These are phyloP conservation scores for Vanessa atalanta DNA, from an alignment of 1,140 invertebrate species.

Conservation along the genomic window DNA sequence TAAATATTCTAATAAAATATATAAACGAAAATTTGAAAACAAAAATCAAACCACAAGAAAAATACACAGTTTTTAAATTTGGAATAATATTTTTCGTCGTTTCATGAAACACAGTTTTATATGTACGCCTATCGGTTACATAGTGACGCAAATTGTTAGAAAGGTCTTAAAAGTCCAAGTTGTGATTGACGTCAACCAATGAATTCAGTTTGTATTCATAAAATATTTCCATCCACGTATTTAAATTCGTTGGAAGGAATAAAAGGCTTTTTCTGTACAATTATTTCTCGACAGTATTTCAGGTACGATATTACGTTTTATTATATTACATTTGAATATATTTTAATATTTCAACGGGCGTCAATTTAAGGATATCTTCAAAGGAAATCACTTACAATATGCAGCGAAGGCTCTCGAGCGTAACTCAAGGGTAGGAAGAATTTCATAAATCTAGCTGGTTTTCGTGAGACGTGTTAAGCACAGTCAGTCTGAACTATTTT, in stretches of 20 bases:
- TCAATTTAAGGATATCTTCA: neutral
- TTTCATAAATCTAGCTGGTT: neutral
- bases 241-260: too few species aligned
- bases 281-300: too few species aligned
- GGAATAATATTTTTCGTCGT: neutral
- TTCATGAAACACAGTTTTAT: neutral
- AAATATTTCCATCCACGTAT: neutral
- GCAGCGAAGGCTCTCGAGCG: neutral
- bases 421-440: neutral
- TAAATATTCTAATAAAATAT: neutral
- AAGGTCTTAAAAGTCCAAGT: slow-evolving; percentile 5
- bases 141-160: slow-evolving; percentile 11
- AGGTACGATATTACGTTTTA: too few species aligned
- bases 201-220: slow-evolving; percentile 1
- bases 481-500: neutral
- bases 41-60: neutral
- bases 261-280: too few species aligned
- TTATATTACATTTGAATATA: neutral
- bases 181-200: neutral
- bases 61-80: too few species aligned
- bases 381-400: neutral
- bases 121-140: neutral
- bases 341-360: neutral
- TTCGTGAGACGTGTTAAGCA: neutral
- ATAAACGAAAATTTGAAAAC: too few species aligned